phyloP scores from a whole-genome alignment of 2,113 vertebrate genomes.

The Trachemys scripta region DNA sequence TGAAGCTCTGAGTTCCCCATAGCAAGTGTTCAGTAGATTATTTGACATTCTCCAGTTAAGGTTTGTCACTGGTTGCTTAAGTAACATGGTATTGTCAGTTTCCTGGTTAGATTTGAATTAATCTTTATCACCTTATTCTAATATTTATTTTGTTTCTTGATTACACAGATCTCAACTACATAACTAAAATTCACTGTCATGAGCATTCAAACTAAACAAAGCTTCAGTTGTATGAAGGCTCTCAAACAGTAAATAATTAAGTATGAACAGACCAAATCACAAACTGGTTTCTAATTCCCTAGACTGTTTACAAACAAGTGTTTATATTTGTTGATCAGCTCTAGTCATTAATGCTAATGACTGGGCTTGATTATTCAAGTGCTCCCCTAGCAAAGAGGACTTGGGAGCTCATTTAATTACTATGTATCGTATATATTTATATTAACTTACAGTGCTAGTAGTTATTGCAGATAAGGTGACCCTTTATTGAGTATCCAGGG shows the following conservation, averaged over 20 bases:
- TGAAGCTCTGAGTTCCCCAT: conserved; percentile 31
- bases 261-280: neutral
- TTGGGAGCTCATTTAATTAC: neutral
- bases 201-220: conserved; percentile 1
- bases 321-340: neutral
- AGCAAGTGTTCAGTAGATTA: conserved; percentile 20
- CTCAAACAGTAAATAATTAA: neutral
- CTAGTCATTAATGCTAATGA: neutral
- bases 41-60: conserved; percentile 44
- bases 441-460: neutral
- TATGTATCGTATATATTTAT: neutral
- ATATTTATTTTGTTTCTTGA: conserved; percentile 33
- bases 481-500: neutral
- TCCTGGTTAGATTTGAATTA: neutral
- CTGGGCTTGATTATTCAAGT: neutral
- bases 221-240: neutral
- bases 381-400: neutral
- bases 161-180: conserved; percentile 3
- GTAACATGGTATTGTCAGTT: neutral
- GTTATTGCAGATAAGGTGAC: neutral
- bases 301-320: neutral
- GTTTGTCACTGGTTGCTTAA: neutral
- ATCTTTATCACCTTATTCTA: conserved; percentile 43
- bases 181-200: neutral
- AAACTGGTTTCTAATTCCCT: neutral